phyloP scores from a whole-genome alignment of 2,888 invertebrate species.

The Nysson spinosus region DNA sequence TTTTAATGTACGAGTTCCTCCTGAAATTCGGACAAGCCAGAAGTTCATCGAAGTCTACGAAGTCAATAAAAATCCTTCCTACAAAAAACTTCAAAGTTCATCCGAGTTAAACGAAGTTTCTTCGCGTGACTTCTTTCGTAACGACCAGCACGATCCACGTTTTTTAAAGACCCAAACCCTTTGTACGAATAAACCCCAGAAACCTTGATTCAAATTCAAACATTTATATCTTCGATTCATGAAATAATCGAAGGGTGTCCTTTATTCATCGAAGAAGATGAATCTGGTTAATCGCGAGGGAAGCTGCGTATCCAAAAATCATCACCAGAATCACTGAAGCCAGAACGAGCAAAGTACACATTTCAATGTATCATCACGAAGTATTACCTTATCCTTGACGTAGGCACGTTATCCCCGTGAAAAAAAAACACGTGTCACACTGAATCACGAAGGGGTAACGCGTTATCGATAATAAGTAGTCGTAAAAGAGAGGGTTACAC shows the following conservation, averaged over 20 bases:
- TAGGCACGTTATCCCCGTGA: slow-evolving; percentile 55
- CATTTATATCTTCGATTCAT: too few relatives aligned
- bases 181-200: too few relatives aligned
- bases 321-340: slow-evolving; percentile 25
- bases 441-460: slow-evolving; percentile 44
- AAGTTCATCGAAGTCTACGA: neutral
- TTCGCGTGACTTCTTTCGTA: neutral
- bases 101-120: neutral
- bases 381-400: slow-evolving; percentile 56
- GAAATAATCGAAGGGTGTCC: too few relatives aligned
- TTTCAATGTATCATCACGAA: slow-evolving; percentile 37
- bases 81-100: neutral
- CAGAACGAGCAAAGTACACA: slow-evolving; percentile 20
- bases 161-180: too few relatives aligned
- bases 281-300: too few relatives aligned
- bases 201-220: too few relatives aligned
- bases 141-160: neutral
- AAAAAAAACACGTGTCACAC: slow-evolving; percentile 60
- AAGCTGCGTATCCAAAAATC: neutral
- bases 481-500: slow-evolving; percentile 21
- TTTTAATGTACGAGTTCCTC: neutral
- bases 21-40: neutral
- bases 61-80: too few relatives aligned
- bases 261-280: too few relatives aligned
- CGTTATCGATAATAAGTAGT: slow-evolving; percentile 23